Evolutionary conservation across 2,113 vertebrate species (phyloP).

Genomic region (Spheniscus mendiculus): DNA sequence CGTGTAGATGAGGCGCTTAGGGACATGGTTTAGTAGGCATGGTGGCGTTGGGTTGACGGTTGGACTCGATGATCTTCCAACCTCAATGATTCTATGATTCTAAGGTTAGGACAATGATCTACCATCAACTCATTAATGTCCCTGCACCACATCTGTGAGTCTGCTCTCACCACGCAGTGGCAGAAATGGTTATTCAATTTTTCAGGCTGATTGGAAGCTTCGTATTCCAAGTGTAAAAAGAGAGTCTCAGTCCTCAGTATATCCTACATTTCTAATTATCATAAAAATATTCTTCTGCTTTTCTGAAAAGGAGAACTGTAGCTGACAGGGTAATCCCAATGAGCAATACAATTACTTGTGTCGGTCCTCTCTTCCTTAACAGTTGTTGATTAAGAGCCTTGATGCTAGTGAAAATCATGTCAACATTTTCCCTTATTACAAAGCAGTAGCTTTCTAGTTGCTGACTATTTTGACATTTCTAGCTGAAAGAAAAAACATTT

Average conservation of each 20-base stretch:
- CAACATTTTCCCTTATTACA: neutral
- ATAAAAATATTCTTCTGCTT: neutral
- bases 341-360: neutral
- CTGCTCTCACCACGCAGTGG: neutral
- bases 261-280: neutral
- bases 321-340: neutral
- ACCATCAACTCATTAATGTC: neutral
- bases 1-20: too few relatives aligned
- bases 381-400: constrained; percentile 17
- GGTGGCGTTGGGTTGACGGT: too few relatives aligned
- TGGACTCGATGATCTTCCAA: too few relatives aligned
- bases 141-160: neutral
- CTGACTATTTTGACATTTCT: constrained; percentile 15
- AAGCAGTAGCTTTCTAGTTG: neutral
- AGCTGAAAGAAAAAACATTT: neutral
- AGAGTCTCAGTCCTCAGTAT: neutral
- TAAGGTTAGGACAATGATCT: neutral
- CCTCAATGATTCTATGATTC: too few relatives aligned
- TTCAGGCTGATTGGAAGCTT: neutral
- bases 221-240: neutral
- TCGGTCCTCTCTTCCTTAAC: neutral
- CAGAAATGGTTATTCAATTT: neutral
- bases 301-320: neutral
- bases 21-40: too few relatives aligned
- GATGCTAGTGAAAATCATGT: neutral